Evolutionary conservation across 2,797 vertebrate genomes (phyloP), one percentile per base, ranked within the genome.

Genomic region (Helicolenus hilgendorfi): DNA sequence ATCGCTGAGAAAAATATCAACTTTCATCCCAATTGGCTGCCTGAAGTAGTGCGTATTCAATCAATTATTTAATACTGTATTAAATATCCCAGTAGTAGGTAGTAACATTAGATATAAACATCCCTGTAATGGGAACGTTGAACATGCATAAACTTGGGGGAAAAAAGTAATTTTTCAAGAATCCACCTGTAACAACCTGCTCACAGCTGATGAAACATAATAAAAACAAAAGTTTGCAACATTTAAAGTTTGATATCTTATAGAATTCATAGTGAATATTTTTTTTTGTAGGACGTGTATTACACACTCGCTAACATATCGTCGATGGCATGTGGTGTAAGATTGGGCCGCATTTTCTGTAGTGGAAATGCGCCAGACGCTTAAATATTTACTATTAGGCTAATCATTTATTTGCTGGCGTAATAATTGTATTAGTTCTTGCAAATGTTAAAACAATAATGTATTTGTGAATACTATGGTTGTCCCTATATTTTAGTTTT

Each of bases 311-410:
- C 22, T 71, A 0, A 62, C 35, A 60, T 45, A 9, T 29, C 2
- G 22, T 68, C 24, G 53, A 56, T 76, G 49, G 45, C 62, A 67
- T 71, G 45, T 72, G 29, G n/a, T 81, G 58, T 22, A 14, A 35
- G 6, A 59, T 35, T 36, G 13, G 8, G 62, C 27, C 45, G 75
- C 62, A 35, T 35, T 77, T 72, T 75, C 24, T 67, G 18, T 4
- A 6, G 22, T 55, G 59, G 18, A 83, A 75, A 84, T 78, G 27
- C 56, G 31, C 29, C 73, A 82, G 7, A 22, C 5, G 13, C 20
- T 20, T 77, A 7, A 58, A 76, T 69, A 73, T 84, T 60, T 68
- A 36, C 59, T 70, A 64, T 41, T n/a, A 35, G 64, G 14, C 9
- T 35, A 56, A 83, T 81, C 1, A 53, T 69, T 38, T 64, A 53